These are phyloP conservation scores for Tretioscincus oriximinensis DNA, from an alignment of 2,113 vertebrate genomes.

Conservation along the genomic window DNA sequence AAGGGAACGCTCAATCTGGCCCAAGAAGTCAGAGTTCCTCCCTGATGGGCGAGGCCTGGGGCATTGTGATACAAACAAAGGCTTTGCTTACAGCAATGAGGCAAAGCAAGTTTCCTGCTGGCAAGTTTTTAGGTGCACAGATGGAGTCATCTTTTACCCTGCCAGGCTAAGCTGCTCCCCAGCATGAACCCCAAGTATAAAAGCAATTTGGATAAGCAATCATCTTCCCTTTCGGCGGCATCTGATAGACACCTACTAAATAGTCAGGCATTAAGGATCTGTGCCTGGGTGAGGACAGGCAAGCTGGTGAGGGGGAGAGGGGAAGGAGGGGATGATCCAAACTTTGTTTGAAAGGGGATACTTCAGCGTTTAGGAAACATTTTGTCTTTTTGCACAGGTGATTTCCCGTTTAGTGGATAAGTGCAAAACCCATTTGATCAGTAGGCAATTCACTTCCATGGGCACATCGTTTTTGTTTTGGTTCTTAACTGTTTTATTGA, in stretches of 20 bases:
- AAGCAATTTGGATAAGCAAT: conserved; percentile 16
- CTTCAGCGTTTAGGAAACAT: too few relatives aligned
- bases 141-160: conserved; percentile 15
- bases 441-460: neutral
- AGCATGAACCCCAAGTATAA: conserved; percentile 9
- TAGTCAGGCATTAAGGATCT: neutral
- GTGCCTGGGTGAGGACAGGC: neutral
- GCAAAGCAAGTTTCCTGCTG: conserved; percentile 10
- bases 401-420: neutral
- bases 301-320: too few relatives aligned
- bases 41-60: conserved; percentile 12
- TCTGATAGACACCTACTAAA: neutral
- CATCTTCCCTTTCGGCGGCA: neutral
- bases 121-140: conserved; percentile 30
- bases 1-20: neutral
- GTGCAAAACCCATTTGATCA: neutral
- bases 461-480: too few relatives aligned
- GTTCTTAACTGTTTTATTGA: neutral
- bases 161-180: conserved; percentile 7
- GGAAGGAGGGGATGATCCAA: neutral
- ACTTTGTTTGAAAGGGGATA: neutral
- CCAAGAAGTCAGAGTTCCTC: conserved; percentile 8
- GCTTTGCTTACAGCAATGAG: neutral
- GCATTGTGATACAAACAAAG: conserved; percentile 8
- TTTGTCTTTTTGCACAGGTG: too few relatives aligned